Conservation (phyloP, 1,140 invertebrate species). For the Tetramorium simillimum region DNA sequence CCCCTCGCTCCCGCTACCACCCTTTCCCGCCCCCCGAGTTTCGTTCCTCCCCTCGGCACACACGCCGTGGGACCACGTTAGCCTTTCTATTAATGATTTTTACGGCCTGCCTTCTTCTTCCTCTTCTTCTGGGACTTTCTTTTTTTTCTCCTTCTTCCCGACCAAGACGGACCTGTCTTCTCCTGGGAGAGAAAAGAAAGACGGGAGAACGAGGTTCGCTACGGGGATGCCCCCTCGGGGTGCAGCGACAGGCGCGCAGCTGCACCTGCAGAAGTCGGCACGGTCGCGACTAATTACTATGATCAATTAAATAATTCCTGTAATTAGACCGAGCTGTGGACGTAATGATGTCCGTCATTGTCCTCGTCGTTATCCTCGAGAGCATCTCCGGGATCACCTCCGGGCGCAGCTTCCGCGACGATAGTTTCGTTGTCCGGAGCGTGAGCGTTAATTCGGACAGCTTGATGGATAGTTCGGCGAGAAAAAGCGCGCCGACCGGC, state of each 20-base stretch:
- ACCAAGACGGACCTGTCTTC: slow-evolving; percentile 62
- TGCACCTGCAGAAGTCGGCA: slow-evolving; percentile 65
- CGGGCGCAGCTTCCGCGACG: slow-evolving; percentile 67
- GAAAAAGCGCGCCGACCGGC: slow-evolving; percentile 66
- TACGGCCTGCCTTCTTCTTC: slow-evolving; percentile 65
- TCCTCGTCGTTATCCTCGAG: slow-evolving; percentile 4
- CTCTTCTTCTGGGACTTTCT: neutral
- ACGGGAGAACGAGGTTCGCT: neutral
- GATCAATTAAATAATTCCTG: slow-evolving; percentile 79
- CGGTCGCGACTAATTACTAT: slow-evolving; percentile 74
- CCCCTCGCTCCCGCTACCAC: slow-evolving; percentile 1
- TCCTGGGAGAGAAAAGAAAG: neutral
- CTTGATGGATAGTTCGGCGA: slow-evolving; percentile 71
- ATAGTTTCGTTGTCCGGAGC: slow-evolving; percentile 65
- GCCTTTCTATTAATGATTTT: slow-evolving; percentile 79
- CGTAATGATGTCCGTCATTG: slow-evolving; percentile 59
- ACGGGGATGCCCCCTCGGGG: neutral
- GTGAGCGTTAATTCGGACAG: slow-evolving; percentile 71
- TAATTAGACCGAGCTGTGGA: slow-evolving; percentile 67
- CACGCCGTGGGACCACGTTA: slow-evolving; percentile 65
- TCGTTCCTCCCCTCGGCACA: slow-evolving; percentile 10
- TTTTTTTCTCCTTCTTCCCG: slow-evolving; percentile 61
- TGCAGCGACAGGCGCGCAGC: neutral
- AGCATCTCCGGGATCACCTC: slow-evolving; percentile 60
- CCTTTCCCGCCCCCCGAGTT: slow-evolving; percentile 21